Evolutionary conservation across 2,888 invertebrate genomes (phyloP).

Genomic region (Gastrophysa polygoni): DNA sequence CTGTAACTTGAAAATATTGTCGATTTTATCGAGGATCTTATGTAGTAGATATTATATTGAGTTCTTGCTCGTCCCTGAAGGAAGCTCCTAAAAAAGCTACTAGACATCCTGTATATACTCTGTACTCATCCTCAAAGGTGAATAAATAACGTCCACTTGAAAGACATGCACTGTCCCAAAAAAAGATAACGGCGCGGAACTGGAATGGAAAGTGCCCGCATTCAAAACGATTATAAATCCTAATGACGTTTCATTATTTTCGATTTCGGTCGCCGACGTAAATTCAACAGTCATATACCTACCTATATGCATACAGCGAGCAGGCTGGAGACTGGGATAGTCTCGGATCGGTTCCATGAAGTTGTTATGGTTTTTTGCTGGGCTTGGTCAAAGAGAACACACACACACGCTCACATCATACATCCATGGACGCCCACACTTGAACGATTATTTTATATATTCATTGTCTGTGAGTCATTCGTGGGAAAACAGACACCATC

Average conservation of each 20-base stretch:
- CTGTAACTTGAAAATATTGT: too few relatives aligned
- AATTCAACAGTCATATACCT: neutral
- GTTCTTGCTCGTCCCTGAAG: too few relatives aligned
- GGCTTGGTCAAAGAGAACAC: constrained; percentile 39
- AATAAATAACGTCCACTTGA: too few relatives aligned
- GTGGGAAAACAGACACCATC: constrained; percentile 15
- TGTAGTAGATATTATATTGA: too few relatives aligned
- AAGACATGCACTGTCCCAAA: too few relatives aligned
- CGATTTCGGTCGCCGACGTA: neutral
- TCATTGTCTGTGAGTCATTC: constrained; percentile 37
- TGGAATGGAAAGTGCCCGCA: neutral
- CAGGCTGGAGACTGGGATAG: neutral
- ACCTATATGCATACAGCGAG: too few relatives aligned
- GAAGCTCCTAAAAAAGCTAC: too few relatives aligned
- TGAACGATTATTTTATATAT: constrained; percentile 34
- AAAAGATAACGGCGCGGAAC: too few relatives aligned
- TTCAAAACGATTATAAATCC: neutral
- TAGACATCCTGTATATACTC: too few relatives aligned
- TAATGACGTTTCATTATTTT: neutral
- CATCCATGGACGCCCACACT: too few relatives aligned
- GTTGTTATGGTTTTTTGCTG: constrained; percentile 41
- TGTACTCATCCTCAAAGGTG: too few relatives aligned
- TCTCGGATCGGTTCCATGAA: constrained; percentile 16
- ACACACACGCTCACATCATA: constrained; percentile 25
- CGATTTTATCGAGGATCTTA: too few relatives aligned